These are phyloP conservation scores for Lanius collurio DNA, from an alignment of 2,113 vertebrate genomes.

Conservation along the genomic window DNA sequence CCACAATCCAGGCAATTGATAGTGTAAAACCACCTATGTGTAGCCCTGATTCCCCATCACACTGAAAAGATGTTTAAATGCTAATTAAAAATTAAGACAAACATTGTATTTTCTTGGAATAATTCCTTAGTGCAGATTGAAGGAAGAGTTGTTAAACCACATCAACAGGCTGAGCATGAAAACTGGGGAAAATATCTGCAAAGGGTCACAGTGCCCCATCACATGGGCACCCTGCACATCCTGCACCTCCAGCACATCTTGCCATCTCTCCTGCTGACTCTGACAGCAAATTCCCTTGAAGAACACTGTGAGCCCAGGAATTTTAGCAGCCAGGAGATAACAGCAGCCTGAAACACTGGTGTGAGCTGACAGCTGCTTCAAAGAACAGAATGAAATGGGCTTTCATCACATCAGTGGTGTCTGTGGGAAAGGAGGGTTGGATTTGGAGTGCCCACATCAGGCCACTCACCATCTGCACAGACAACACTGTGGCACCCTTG, in stretches of 20 bases:
- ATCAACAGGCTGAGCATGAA: background rate
- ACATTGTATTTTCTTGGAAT: background rate
- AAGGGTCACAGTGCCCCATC: background rate
- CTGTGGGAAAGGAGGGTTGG: background rate
- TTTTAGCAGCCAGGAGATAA: background rate
- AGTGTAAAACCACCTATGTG: rapidly evolving
- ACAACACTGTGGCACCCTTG: rapidly evolving
- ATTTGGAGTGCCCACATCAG: background rate
- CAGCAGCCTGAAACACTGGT: background rate
- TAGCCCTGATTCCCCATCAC: background rate
- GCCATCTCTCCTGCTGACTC: background rate
- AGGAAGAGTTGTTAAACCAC: background rate
- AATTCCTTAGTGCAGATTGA: background rate
- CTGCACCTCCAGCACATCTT: background rate
- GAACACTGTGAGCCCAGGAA: rapidly evolving
- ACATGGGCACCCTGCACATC: background rate
- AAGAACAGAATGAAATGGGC: background rate
- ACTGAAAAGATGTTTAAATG: background rate
- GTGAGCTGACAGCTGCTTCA: background rate
- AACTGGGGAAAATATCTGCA: background rate
- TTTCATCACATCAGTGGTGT: background rate
- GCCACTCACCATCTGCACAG: background rate
- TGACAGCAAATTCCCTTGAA: background rate
- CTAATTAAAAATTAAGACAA: background rate
- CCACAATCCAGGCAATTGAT: rapidly evolving